phyloP scores from a whole-genome alignment of 37 sponge, comb jelly and placozoan species.

The Halichondria panicea region DNA sequence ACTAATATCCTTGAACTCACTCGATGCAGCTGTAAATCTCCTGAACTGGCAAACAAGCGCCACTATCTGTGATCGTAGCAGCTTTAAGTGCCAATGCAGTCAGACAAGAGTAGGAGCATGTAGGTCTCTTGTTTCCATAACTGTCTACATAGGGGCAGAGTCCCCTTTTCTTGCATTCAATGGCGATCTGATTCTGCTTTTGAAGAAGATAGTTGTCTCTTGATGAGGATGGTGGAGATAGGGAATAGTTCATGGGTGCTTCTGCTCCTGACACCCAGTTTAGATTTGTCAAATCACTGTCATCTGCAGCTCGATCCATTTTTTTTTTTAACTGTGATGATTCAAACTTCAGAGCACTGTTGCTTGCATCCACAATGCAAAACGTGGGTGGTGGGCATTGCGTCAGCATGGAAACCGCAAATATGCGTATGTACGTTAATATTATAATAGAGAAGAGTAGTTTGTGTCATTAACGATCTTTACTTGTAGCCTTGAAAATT shows the following conservation, averaged over 20 bases:
- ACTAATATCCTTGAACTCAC: conserved; percentile 35
- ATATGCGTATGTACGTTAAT: no score
- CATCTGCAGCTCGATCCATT: background rate
- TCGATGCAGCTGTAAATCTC: conserved; percentile 77
- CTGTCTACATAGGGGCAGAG: background rate
- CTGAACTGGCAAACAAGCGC: conserved; percentile 58
- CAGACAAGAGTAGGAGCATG: conserved; percentile 80
- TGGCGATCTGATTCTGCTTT: background rate
- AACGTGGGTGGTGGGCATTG: no score
- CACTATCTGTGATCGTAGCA: background rate
- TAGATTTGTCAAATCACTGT: conserved; percentile 36
- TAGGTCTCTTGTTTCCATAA: conserved; percentile 24
- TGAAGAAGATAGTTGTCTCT: background rate
- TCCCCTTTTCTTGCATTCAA: background rate
- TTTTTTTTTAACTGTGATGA: no score
- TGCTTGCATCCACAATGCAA: no score
- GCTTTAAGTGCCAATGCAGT: conserved; percentile 77
- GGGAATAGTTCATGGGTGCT: conserved; percentile 30
- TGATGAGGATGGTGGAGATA: conserved; percentile 1
- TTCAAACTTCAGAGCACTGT: no score
- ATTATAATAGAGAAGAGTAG: no score
- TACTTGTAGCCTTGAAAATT: no score
- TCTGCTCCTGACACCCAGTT: conserved; percentile 43
- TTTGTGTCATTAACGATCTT: no score
- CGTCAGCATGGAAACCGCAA: no score